Evolutionary conservation across 2,797 vertebrate species (phyloP).

Genomic region (Oreortyx pictus): DNA sequence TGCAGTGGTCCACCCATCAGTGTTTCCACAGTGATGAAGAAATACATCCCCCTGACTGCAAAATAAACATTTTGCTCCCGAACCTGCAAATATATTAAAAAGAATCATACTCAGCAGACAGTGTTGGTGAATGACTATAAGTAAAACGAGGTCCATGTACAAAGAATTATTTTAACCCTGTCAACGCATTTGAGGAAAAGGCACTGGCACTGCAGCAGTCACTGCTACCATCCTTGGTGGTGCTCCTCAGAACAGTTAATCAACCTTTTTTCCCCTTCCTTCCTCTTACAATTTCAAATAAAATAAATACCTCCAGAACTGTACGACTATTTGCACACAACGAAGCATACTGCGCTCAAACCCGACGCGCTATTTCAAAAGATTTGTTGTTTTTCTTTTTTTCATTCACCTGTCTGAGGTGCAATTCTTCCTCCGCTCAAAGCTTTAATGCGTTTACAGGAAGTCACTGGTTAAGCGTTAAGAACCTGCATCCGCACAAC

Average conservation of each 20-base stretch:
- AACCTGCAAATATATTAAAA: conserved; percentile 60
- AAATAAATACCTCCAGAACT: neutral
- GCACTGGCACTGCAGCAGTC: neutral
- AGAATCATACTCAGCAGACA: neutral
- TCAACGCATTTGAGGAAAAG: neutral
- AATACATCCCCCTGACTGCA: neutral
- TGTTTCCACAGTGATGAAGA: neutral
- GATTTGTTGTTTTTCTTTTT: neutral
- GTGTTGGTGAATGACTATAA: neutral
- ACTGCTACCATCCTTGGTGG: neutral
- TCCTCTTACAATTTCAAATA: neutral
- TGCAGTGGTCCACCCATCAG: neutral
- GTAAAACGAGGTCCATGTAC: neutral
- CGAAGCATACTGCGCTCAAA: neutral
- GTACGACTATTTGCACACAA: neutral
- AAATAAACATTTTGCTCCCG: neutral
- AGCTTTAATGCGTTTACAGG: neutral
- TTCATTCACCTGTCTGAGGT: neutral
- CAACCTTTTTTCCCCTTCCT: neutral
- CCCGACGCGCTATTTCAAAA: neutral
- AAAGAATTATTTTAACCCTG: neutral
- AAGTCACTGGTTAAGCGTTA: neutral
- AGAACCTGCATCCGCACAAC: neutral
- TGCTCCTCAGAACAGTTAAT: neutral
- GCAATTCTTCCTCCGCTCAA: neutral